Base-by-base conservation (phyloP, 2,888 invertebrate species). In the Rhopalosiphum nymphaeae region DNA sequence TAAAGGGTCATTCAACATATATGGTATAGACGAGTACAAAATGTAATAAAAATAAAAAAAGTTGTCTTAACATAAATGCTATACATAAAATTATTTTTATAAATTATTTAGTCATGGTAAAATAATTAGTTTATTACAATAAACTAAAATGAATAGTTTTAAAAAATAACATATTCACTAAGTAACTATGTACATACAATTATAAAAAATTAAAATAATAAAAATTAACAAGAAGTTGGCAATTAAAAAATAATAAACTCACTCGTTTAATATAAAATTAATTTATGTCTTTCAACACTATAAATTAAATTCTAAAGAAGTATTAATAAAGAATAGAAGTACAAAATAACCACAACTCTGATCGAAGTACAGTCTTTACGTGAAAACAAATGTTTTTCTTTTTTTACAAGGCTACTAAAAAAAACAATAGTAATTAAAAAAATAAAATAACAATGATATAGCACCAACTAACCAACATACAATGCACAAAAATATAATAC, bases 271-370 rank as follows among this genome's bases (percentile, higher is more conserved):
- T 25, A 87, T 87, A 92, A 49, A 88, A 87, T 49, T 25, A 36
- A 61, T 57, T 61, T 92, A 29, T 87, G 29, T 53, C 67, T 78
- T 56, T 67, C 25, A 44, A 42, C 67, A 56, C 9, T n/a, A 88
- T 87, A 44, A 89, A 21, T 13, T n/a, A 86, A 91, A 53, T 86
- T 91, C 86, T 87, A 94, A 90, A 94, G 78, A 78, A 92, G 16
- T 94, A 94, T 90, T 46, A 94, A 94, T 53, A 67, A 94, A 94
- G 57, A 94, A 87, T 86, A 94, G 94, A 94, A 91, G 85, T 91
- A 94, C 91, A 91, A 91, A 88, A 93, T 78, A 93, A 90, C 94
- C 94, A 94, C 94, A 94, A 94, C 94, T 94, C 91, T 46, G 46
- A 86, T 49, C 61, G 88, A 56, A 90, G 91, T 53, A 94, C 94